Conservation (phyloP, 2,113 vertebrate species). For the Heloderma charlesbogerti region DNA sequence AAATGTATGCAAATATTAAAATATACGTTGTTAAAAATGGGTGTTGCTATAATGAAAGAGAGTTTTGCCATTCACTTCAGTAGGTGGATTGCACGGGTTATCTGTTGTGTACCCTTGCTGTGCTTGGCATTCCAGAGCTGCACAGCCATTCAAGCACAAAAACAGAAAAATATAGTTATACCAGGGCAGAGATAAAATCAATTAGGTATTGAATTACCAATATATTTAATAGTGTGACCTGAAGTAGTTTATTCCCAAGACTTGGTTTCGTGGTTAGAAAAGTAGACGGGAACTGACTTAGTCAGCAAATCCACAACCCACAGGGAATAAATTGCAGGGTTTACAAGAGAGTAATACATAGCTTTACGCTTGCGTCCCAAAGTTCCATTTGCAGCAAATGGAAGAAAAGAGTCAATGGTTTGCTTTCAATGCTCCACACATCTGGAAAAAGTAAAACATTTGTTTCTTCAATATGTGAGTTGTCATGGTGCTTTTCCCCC, state of each 20-base stretch:
- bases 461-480: conserved; percentile 48
- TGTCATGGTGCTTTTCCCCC: conserved; percentile 64
- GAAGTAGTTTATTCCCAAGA: conserved; percentile 11
- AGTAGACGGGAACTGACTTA: conserved; percentile 76
- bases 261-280: conserved; percentile 73
- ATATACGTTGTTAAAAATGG: background rate
- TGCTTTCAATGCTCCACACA: conserved; percentile 62
- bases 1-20: background rate
- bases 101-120: background rate
- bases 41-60: background rate
- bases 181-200: background rate
- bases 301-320: conserved; percentile 80
- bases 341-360: conserved; percentile 75
- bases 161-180: accelerated
- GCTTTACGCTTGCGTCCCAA: conserved; percentile 77
- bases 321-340: conserved; percentile 78
- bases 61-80: background rate
- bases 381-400: conserved; percentile 65
- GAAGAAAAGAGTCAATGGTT: conserved; percentile 62
- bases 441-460: conserved; percentile 75
- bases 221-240: background rate
- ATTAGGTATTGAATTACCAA: accelerated
- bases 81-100: background rate
- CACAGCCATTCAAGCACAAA: background rate
- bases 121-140: background rate